Percentiles rank a stretch among this genome's conserved stretches.
Conservation (phyloP, 2,888 invertebrate genomes). For the Hyles lineata region DNA sequence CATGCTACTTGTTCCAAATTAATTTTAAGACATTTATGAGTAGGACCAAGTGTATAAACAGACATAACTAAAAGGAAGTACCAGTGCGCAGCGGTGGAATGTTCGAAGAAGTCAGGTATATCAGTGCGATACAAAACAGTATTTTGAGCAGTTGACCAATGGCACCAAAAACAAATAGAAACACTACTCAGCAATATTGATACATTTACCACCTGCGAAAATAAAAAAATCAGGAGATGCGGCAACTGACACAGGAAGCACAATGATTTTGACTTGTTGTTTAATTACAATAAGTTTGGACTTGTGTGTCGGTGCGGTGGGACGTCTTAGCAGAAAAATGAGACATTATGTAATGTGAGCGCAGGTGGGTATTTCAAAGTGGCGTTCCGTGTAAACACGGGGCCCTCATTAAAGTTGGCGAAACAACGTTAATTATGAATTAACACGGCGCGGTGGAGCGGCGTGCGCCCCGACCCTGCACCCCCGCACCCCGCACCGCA, state of each 20-base stretch:
- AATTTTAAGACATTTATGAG: no score
- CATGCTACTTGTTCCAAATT: no score
- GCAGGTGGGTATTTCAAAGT: constrained; percentile 45
- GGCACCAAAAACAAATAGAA: no score
- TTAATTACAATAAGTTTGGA: neutral
- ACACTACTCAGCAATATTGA: no score
- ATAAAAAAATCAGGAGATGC: neutral
- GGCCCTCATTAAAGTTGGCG: constrained; percentile 63
- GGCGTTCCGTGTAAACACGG: constrained; percentile 60
- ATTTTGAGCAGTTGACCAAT: neutral
- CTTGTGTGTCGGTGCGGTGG: neutral
- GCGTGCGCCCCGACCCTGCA: neutral
- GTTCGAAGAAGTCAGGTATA: no score
- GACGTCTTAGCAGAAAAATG: constrained; percentile 32
- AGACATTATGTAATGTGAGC: constrained; percentile 33
- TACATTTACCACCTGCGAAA: no score
- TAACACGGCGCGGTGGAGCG: constrained; percentile 42
- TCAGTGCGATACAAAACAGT: no score
- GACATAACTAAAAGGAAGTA: no score
- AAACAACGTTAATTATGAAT: constrained; percentile 68
- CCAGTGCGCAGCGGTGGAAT: no score
- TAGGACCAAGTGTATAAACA: no score
- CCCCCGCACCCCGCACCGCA: neutral
- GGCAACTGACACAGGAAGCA: neutral
- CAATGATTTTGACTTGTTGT: neutral